phyloP scores from a whole-genome alignment of 2,888 invertebrate species.

The Euplexia lucipara region DNA sequence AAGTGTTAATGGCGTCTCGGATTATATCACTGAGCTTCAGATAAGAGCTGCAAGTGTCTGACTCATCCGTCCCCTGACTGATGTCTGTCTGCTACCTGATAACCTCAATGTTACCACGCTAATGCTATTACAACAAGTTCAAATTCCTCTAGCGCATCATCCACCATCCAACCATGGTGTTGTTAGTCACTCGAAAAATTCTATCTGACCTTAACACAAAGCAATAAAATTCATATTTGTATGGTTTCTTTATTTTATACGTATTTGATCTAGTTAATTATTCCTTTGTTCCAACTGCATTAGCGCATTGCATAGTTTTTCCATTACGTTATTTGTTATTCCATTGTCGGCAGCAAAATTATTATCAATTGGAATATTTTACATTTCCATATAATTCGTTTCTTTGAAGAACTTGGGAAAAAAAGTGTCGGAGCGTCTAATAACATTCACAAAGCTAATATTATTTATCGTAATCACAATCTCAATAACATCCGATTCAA shows the following conservation, averaged over 20 bases:
- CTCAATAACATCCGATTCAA: conserved; percentile 78
- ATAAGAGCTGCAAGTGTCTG: conserved; percentile 80
- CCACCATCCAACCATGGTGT: conserved; percentile 14
- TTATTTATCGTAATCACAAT: conserved; percentile 69
- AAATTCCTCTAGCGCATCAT: conserved; percentile 58
- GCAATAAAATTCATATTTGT: conserved; percentile 49
- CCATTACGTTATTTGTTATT: conserved; percentile 45
- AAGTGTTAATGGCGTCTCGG: conserved; percentile 89
- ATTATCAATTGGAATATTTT: conserved; percentile 53
- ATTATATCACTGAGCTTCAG: conserved; percentile 81
- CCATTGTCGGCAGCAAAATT: conserved; percentile 55
- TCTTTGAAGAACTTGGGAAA: conserved; percentile 40
- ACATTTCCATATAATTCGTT: conserved; percentile 60
- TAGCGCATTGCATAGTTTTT: conserved; percentile 55
- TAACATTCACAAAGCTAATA: conserved; percentile 67
- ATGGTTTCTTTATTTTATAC: conserved; percentile 35
- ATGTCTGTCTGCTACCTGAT: conserved; percentile 84
- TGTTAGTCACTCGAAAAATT: conserved; percentile 27
- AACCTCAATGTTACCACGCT: conserved; percentile 69
- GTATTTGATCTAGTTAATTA: conserved; percentile 61
- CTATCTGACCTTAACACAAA: conserved; percentile 40
- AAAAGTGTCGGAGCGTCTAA: conserved; percentile 50
- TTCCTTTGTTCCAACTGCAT: conserved; percentile 64
- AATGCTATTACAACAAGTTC: conserved; percentile 67
- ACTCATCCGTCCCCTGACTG: conserved; percentile 82